Evolutionary conservation across 2,113 vertebrate genomes (phyloP), one percentile per base, ranked within the genome.

Genomic region (Dromaius novaehollandiae): DNA sequence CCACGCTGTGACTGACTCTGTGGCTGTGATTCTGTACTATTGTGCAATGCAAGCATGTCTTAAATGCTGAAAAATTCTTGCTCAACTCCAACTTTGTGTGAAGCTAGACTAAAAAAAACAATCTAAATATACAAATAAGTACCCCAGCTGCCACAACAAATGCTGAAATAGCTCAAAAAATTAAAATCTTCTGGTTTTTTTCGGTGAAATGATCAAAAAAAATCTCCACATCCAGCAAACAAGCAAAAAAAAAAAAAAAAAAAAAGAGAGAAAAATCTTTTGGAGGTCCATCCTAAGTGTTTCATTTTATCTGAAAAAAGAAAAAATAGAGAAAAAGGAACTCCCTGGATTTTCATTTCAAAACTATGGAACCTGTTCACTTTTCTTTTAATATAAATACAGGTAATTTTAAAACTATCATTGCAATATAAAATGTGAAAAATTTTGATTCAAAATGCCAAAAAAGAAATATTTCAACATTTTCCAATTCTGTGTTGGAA

Each of bases 371-470:
- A 75, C 14, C 0, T 26, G 2, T 32, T 70, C 40, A 10, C 1
- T 2, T 89, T 82, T 78, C 24, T 8, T 68, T 91, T 82, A 65
- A 81, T 51, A 70, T 56, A 38, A 17, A 0, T 4, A 11, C 24
- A 11, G 9, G 13, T 13, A 24, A 2, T 30, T 53, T 53, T 34
- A 0, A 21, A 64, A 38, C 19, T 0, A 7, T 77, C 0, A 38
- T 63, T 69, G 64, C 2, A 75, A 79, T 36, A 48, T 17, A 6
- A 36, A 75, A 25, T 60, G 18, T 32, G 19, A 82, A 56, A 4
- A 56, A 7, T 15, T 34, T 34, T 28, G 1, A 24, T 51, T 89
- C 7, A 71, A 82, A 82, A n/a, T 50, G 0, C 12, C 9, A 38
- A 5, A 70, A 71, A 5, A 28, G 1, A 86, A 86, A 60, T 68